Evolutionary conservation across 2,113 vertebrate species (phyloP).

Genomic region (Aphelocoma coerulescens): DNA sequence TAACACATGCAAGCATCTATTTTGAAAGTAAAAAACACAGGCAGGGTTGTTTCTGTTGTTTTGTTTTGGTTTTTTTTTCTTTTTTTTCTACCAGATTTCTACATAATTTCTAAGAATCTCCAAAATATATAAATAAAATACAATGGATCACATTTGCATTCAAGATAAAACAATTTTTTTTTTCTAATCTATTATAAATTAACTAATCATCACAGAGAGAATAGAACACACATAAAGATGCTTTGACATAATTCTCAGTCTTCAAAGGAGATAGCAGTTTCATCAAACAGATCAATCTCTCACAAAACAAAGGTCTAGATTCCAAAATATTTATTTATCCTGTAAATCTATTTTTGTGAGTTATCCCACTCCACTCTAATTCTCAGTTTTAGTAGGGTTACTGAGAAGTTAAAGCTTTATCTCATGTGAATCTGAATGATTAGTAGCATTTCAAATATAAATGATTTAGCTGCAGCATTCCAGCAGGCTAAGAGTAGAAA

Average conservation of each 20-base stretch:
- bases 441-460: not conserved
- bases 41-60: not conserved
- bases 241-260: not conserved
- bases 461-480: not conserved
- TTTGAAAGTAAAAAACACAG: not conserved
- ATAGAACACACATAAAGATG: not conserved
- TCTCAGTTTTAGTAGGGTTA: not conserved
- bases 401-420: not conserved
- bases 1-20: not conserved
- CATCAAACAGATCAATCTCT: not conserved
- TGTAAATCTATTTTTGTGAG: not conserved
- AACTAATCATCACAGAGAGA: not conserved
- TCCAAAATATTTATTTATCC: not conserved
- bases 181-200: not conserved
- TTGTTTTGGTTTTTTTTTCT: not conserved
- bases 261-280: not conserved
- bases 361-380: rapidly evolving
- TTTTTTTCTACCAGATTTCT: not conserved
- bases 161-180: not conserved
- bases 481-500: not conserved
- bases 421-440: not conserved
- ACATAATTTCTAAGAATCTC: not conserved
- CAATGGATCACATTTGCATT: not conserved
- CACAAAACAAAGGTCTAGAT: not conserved
- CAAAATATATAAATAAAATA: not conserved